Conservation (phyloP, 2,797 vertebrate genomes). For the Psittacula echo region DNA sequence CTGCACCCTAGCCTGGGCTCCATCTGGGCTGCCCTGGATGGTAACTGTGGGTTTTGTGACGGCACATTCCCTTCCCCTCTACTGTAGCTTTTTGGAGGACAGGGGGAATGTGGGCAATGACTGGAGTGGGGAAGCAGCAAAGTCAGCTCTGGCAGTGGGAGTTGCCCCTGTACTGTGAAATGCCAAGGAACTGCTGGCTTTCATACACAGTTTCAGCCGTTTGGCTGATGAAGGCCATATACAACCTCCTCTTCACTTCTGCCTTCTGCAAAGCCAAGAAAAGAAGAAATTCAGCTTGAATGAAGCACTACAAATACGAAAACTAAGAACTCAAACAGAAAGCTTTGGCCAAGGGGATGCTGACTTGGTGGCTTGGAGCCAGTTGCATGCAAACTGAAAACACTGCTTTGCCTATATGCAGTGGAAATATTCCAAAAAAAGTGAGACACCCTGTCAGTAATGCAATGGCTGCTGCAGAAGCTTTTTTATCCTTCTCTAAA, state of each 20-base stretch:
- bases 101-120: not conserved
- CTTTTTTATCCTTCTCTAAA: not conserved
- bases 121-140: not conserved
- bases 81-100: not conserved
- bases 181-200: not conserved
- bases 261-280: not conserved
- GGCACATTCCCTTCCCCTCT: not conserved
- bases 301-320: not conserved
- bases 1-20: not conserved
- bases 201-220: rapidly evolving
- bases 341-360: not conserved
- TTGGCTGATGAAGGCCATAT: not conserved
- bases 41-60: not conserved
- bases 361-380: not conserved
- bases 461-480: not conserved
- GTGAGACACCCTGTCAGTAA: not conserved
- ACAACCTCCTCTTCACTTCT: not conserved
- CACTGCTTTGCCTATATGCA: not conserved
- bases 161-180: not conserved
- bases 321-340: not conserved
- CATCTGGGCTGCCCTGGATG: not conserved
- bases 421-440: not conserved
- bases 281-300: not conserved
- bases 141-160: not conserved
- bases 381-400: not conserved